Evolutionary conservation across 1,140 invertebrate species (phyloP), one percentile per base, ranked within the genome.

Genomic region (Trachymyrmex cornetzi): DNA sequence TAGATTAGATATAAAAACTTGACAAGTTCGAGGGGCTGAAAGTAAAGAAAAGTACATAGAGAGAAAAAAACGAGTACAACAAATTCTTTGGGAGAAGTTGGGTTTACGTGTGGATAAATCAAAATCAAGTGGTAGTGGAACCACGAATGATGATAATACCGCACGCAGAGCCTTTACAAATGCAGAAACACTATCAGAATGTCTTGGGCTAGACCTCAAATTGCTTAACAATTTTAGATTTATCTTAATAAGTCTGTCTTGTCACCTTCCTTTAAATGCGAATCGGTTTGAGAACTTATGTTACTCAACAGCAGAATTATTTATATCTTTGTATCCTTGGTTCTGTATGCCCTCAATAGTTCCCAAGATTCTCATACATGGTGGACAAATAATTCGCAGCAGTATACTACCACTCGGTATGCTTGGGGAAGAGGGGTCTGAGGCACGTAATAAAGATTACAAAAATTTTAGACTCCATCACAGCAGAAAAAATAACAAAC

Each of bases 181-280:
- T 24, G 0, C 27, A 0, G 7, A 72, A 55, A 55, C 16, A 55
- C 19, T 11, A 3, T 12, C 69, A 9, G 1, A 72, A 7, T 69
- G 9, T 53, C 69, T 72, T 53, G 24, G 24, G 0, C 2, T 71
- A 9, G 7, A 71, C 24, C 9, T 22, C 7, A 24, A 16, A 2
- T 4, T 14, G 34, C 19, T 67, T 22, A 34, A 34, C 2, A 82
- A 81, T 12, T 71, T 82, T 1, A 61, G 24, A 59, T 27, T 24
- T 6, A 82, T 82, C n/a, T 82, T 82, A 72, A 63, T 72, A 5
- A 19, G 55, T 14, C 27, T 72, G 11, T 82, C 67, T 19, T 63
- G 38, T 9, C 19, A 63, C 3, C 16, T 72, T 7, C 44, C 38
- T 3, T 22, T 84, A 2, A 14, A 84, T 74, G 14, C 59, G 14